A percentile compares a stretch with the other conserved stretches of the same genome.
These are phyloP conservation scores for Lutra lutra DNA, from an alignment of 2,797 vertebrate genomes.

Conservation along the genomic window DNA sequence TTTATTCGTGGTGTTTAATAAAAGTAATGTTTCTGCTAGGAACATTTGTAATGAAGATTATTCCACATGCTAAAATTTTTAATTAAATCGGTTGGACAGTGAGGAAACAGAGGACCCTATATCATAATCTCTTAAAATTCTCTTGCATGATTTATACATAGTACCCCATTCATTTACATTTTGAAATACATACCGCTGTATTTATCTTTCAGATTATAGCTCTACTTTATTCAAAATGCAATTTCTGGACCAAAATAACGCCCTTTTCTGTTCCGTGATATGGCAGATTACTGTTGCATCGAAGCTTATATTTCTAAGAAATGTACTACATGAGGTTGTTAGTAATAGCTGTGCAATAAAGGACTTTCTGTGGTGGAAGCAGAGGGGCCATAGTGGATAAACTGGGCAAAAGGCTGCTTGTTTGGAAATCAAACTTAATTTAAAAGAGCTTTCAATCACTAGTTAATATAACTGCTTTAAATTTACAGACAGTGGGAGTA, in stretches of 20 bases:
- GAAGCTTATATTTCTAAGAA: conserved; percentile 81
- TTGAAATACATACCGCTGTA: conserved; percentile 44
- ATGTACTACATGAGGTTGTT: conserved; percentile 72
- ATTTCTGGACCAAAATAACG: conserved; percentile 76
- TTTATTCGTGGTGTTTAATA: conserved; percentile 30
- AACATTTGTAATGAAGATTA: conserved; percentile 41
- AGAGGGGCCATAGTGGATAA: conserved; percentile 68
- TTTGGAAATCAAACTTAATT: conserved; percentile 86
- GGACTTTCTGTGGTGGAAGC: conserved; percentile 77
- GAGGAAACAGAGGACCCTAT: background rate
- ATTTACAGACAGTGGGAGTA: conserved; percentile 94
- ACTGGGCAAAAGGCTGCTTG: conserved; percentile 82
- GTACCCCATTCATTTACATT: conserved; percentile 70
- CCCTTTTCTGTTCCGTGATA: conserved; percentile 76
- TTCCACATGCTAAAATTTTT: background rate
- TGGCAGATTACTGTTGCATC: conserved; percentile 74
- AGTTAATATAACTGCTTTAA: conserved; percentile 90
- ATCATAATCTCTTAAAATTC: conserved; percentile 6
- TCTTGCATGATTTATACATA: conserved; percentile 50
- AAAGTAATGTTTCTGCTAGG: conserved; percentile 40
- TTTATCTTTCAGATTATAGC: conserved; percentile 76
- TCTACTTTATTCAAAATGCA: conserved; percentile 67
- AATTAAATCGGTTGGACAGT: conserved; percentile 6
- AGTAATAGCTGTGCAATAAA: conserved; percentile 77
- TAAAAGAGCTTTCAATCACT: conserved; percentile 87